Evolutionary conservation across 2,113 vertebrate species (phyloP).

Genomic region (Hemiprocne comata): DNA sequence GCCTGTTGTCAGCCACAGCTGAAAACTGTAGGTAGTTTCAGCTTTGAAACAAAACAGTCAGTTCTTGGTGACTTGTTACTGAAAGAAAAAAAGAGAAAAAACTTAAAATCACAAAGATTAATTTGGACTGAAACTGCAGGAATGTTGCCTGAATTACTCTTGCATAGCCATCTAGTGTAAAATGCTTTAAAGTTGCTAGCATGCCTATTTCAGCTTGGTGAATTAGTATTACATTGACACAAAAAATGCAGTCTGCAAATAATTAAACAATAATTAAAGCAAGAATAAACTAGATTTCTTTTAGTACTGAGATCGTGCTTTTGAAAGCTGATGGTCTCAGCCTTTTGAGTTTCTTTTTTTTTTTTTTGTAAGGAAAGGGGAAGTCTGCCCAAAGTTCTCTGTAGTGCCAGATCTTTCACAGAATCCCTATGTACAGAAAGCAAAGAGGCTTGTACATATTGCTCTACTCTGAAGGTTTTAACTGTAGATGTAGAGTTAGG

Average conservation of each 20-base stretch:
- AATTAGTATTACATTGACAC: conserved; percentile 41
- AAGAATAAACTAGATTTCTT: conserved; percentile 35
- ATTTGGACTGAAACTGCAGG: neutral
- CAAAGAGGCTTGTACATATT: neutral
- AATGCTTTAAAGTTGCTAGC: conserved; percentile 29
- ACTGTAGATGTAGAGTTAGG: neutral
- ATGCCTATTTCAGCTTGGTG: conserved; percentile 47
- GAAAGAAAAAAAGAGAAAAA: neutral
- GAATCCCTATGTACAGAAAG: neutral
- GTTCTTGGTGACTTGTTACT: neutral
- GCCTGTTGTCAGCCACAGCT: neutral
- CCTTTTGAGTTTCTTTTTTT: neutral
- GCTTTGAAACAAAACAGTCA: conserved; percentile 1
- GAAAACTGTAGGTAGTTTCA: conserved; percentile 31
- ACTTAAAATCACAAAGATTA: neutral
- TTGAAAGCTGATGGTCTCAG: conserved; percentile 38
- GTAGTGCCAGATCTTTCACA: neutral
- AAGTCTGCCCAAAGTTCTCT: neutral
- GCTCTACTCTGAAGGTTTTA: neutral
- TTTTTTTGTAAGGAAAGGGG: neutral
- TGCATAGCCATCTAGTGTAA: conserved; percentile 2
- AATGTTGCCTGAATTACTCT: neutral
- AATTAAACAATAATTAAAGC: conserved; percentile 61
- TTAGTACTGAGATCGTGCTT: conserved; percentile 12
- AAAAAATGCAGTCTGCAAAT: conserved; percentile 51